Base-by-base conservation (phyloP, 2,113 vertebrate species). In the Aix galericulata region DNA sequence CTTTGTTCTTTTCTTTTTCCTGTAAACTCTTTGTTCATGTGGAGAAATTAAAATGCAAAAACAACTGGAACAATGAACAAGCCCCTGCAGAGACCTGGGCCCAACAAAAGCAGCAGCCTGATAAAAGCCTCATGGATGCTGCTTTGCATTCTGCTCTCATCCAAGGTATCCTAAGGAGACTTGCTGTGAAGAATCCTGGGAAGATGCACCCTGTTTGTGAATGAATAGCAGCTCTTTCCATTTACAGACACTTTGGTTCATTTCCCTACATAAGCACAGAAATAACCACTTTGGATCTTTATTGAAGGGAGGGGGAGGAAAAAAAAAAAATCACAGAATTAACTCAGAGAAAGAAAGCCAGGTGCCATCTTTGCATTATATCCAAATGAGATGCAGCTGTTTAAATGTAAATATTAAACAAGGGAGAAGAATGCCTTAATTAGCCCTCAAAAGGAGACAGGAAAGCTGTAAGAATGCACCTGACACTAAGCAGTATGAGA, bases 391-490 rank as follows among this genome's bases (percentile, higher is more conserved):
- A 96, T 95, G 92, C 95, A 97, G 96, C 97, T 97, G 96, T 95
- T 96, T 91, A 82, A 89, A 95, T 96, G 96, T 96, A 96, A 97
- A 93, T 95, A 97, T 96, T 97, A 98, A 97, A 93, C 97, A 96
- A 96, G 95, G 93, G 97, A 95, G 92, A 96, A 96, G 93, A 96
- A 87, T 93, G 81, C 91, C 91, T 94, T 96, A 97, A 97, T 97
- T 96, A 97, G 89, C 48, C 59, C 75, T 95, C 95, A 81, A 83
- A 97, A 97, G 63, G 66, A 97, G 91, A 94, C 94, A 95, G 96
- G 96, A 93, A 98, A 96, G 94, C 95, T 93, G 55, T 86, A 84
- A 97, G 93, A 94, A 97, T 82, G 96, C 98, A 98, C 97, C 98
- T 98, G 98, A 97, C 96, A 86, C 86, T 97, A 92, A 97, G 92